Base-by-base conservation (phyloP, 2,113 vertebrate genomes). In the Thryonomys swinderianus region DNA sequence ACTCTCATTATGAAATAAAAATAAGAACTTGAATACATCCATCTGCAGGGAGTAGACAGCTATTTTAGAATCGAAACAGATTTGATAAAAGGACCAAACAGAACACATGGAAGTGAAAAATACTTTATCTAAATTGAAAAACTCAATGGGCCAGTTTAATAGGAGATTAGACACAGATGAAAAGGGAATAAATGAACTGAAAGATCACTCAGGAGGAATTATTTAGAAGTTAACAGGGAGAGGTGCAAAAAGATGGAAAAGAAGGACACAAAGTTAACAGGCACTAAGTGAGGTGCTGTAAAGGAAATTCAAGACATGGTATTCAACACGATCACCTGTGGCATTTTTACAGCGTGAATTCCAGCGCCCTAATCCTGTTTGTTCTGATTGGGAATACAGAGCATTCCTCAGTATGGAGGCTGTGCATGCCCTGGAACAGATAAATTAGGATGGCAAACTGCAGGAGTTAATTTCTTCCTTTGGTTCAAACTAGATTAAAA, bases 1-100 rank as follows among this genome's bases (percentile, higher is more conserved):
- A 42, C 42, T 86, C 30, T 40, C 85, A 62, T 51, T 91, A 88
- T 88, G 71, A 85, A 34, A 37, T 17, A 87, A 90, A 96, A 88
- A 57, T 40, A 23, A 86, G 57, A 88, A 55, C 5, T 7, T 40
- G 66, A 96, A 40, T 48, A 92, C 1, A 61, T 61, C 32, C 25
- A 51, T 61, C 25, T 95, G 20, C 10, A 84, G 59, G 45, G 32
- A 80, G 83, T 0, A 85, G 67, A 25, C 37, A 83, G 30, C 51
- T 93, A 59, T 81, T 93, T 59, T 17, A 17, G 32, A 51, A 76
- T 40, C 3, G 21, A 79, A 69, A 37, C 42, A 88, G 27, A 74
- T 53, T 59, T 85, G 73, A 80, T 90, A 64, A 96, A 83, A 86
- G 42, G 45, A 76, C 42, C 34, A 91, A 94, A 93, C 0, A 81